Evolutionary conservation across 2,888 invertebrate species (phyloP), one percentile per base, ranked within the genome.

Genomic region (Lepetodrilus schrolli): DNA sequence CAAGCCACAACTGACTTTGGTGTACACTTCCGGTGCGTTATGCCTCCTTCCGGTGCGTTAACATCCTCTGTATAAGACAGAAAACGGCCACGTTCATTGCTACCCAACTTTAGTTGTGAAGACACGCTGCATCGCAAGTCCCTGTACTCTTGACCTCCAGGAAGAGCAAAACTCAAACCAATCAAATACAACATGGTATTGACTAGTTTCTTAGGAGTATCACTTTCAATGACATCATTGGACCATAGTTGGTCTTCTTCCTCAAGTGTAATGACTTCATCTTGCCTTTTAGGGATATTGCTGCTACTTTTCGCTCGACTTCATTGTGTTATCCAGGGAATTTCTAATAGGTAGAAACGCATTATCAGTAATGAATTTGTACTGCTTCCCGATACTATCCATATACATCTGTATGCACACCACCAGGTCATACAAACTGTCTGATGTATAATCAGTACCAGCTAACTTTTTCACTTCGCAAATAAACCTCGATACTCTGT

Each of bases 21-120:
- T 49, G 26, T 21, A 51, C 0, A 51, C 51, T 50, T 34, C 20
- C 71, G 30, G 17, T 70, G 50, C 48, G 37, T 66, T 1, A 71
- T 26, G 5, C 71, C 74, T 4, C 51, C 4, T 23, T 51, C 2
- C 20, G 17, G 17, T 3, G 51, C 17, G 10, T 51, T 51, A 20
- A 51, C 21, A 23, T 51, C 51, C 8, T 51, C 26, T 20, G 17
- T 51, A 23, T 51, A 51, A 13, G 2, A 17, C 2, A 51, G 51
- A 17, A 21, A 13, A 5, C 51, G 51, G 4, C 51, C 51, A 20
- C 21, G 51, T 51, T 5, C 5, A 4, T 51, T 20, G 21, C 20
- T 17, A 51, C 51, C n/a, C n/a, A n/a, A n/a, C n/a, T n/a, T n/a
- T n/a, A n/a, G n/a, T n/a, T 51, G 51, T 4, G 51, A 51, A 21